Evolutionary conservation across 2,888 invertebrate species (phyloP).

Genomic region (Trisateles emortualis): DNA sequence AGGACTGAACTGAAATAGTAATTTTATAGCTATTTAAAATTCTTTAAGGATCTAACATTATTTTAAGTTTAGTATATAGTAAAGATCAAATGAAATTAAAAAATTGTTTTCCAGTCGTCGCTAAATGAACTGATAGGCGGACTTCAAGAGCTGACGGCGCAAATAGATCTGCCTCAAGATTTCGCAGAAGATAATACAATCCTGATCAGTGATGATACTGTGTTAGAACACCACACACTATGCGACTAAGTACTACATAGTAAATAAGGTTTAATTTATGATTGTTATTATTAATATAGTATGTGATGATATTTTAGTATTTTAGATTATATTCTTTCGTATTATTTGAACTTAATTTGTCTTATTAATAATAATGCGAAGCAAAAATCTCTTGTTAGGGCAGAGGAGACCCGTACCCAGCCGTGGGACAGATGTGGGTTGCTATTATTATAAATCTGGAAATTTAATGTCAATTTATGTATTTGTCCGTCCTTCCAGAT

Average conservation of each 20-base stretch:
- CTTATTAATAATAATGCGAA: no score
- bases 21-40: no score
- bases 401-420: no score
- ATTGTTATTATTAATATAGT: not conserved
- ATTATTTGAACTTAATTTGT: not conserved
- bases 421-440: no score
- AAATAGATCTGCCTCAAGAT: conserved; percentile 76
- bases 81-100: no score
- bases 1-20: no score
- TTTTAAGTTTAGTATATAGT: no score
- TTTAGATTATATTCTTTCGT: not conserved
- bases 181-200: conserved; percentile 75
- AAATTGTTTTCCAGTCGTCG: conserved; percentile 65
- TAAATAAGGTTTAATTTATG: conserved; percentile 29
- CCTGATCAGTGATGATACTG: conserved; percentile 74
- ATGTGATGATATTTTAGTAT: not conserved
- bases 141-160: conserved; percentile 76
- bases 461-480: conserved; percentile 7
- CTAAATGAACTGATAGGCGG: conserved; percentile 74
- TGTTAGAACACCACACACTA: conserved; percentile 76
- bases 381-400: no score
- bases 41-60: no score
- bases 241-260: conserved; percentile 59
- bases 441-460: not conserved
- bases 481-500: conserved; percentile 46